Evolutionary conservation across 2,888 invertebrate species (phyloP).

Genomic region (Drosophila aldrichi): DNA sequence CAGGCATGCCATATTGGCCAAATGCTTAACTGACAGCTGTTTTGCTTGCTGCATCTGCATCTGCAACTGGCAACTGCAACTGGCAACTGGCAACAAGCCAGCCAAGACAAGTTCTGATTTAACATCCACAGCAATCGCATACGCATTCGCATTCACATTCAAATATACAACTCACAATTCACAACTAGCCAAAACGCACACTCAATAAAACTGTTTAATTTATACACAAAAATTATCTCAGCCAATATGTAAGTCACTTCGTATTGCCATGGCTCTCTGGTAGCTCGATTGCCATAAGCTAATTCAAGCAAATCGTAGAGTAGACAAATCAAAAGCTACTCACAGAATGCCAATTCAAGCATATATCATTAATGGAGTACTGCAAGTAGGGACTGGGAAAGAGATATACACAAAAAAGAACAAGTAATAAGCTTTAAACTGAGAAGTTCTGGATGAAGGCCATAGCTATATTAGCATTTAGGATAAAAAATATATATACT

Average conservation of each 20-base stretch:
- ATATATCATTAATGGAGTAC: not conserved
- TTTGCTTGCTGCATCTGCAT: constrained; percentile 35
- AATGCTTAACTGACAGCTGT: constrained; percentile 28
- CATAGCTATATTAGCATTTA: not conserved
- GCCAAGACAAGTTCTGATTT: constrained; percentile 59
- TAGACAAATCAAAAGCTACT: not conserved
- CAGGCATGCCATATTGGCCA: constrained; percentile 41
- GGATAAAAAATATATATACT: not conserved
- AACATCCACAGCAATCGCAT: constrained; percentile 6
- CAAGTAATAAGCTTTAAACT: not conserved
- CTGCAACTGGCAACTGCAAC: not conserved
- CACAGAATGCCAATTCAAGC: not conserved
- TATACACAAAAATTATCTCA: constrained; percentile 9
- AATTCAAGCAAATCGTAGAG: no score
- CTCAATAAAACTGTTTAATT: constrained; percentile 37
- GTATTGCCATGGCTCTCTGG: not conserved
- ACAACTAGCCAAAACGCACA: constrained; percentile 24
- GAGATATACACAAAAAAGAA: not conserved
- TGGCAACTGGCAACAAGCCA: constrained; percentile 23
- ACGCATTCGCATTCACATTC: constrained; percentile 34
- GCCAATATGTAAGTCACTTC: constrained; percentile 6
- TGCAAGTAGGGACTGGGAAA: no score
- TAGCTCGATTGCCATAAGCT: constrained; percentile 1
- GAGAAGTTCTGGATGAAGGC: not conserved
- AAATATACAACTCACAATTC: constrained; percentile 27